phyloP scores from a whole-genome alignment of 2,888 invertebrate species.

The Itoplectis maculator region DNA sequence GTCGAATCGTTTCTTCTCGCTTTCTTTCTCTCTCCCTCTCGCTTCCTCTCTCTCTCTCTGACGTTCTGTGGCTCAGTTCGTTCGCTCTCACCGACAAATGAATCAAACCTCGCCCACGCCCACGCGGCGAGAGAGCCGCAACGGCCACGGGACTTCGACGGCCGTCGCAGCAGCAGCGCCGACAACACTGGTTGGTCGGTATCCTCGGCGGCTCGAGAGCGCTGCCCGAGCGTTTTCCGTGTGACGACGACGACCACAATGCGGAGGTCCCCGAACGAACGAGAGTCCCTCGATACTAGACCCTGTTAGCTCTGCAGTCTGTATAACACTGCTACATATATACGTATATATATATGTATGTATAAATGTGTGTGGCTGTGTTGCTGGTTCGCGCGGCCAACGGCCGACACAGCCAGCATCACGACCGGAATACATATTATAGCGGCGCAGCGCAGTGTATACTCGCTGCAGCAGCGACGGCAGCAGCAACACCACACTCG shows the following conservation, averaged over 20 bases:
- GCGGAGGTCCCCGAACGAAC: constrained; percentile 50
- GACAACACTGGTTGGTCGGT: constrained; percentile 36
- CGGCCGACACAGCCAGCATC: constrained; percentile 48
- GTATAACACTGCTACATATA: constrained; percentile 3
- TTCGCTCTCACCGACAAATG: constrained; percentile 62
- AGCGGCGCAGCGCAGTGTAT: constrained; percentile 20
- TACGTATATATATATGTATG: background rate
- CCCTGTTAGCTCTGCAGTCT: background rate
- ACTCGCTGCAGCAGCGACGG: constrained; percentile 2
- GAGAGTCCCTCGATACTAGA: constrained; percentile 49
- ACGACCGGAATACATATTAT: constrained; percentile 58
- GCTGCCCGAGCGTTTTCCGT: constrained; percentile 29
- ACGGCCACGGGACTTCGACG: constrained; percentile 27
- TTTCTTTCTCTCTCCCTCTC: background rate
- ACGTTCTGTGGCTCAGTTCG: too few relatives aligned
- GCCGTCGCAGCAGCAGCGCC: constrained; percentile 8
- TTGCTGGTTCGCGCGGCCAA: constrained; percentile 30
- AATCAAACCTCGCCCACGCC: constrained; percentile 69
- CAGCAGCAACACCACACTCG: constrained; percentile 5
- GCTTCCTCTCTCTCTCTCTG: constrained; percentile 3
- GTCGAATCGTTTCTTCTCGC: constrained; percentile 2
- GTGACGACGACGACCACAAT: constrained; percentile 57
- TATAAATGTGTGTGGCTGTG: background rate
- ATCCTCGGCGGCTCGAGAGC: constrained; percentile 35
- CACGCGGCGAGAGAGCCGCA: constrained; percentile 17